These are phyloP conservation scores for Saccopteryx bilineata DNA, from an alignment of 2,113 vertebrate genomes.

Conservation along the genomic window DNA sequence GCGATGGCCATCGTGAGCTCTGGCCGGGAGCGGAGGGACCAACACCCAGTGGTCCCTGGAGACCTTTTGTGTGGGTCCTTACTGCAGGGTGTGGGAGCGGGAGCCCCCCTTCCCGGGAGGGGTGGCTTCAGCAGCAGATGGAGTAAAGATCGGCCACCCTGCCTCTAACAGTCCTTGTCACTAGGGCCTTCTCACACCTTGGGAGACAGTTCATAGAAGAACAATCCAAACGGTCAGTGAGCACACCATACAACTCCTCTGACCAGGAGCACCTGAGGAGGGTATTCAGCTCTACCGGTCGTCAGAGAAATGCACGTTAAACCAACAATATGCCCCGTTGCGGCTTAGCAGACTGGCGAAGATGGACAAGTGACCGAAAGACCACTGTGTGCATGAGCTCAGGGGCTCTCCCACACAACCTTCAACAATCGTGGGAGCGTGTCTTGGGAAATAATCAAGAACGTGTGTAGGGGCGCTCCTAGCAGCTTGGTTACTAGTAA, in stretches of 20 bases:
- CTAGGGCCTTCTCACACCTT: not conserved
- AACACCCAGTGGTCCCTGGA: not conserved
- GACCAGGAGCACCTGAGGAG: no score
- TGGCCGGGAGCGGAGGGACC: not conserved
- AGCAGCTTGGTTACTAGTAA: not conserved
- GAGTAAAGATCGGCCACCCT: no score
- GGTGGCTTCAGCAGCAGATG: no score
- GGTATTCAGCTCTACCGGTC: not conserved
- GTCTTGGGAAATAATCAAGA: not conserved
- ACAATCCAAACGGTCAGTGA: not conserved
- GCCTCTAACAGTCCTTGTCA: not conserved
- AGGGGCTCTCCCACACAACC: not conserved
- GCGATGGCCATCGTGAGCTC: not conserved
- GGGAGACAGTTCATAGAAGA: not conserved
- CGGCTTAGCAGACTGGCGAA: not conserved
- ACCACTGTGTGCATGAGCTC: fast-evolving
- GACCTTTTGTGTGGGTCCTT: not conserved
- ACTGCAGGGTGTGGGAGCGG: not conserved
- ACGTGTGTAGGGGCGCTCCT: fast-evolving
- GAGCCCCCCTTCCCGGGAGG: not conserved
- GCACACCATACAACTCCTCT: fast-evolving
- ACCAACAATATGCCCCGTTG: no score
- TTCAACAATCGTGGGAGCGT: not conserved
- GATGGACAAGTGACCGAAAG: not conserved
- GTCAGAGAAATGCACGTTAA: not conserved